Conservation (phyloP, 1,140 invertebrate genomes). For the Drosophila santomea region DNA sequence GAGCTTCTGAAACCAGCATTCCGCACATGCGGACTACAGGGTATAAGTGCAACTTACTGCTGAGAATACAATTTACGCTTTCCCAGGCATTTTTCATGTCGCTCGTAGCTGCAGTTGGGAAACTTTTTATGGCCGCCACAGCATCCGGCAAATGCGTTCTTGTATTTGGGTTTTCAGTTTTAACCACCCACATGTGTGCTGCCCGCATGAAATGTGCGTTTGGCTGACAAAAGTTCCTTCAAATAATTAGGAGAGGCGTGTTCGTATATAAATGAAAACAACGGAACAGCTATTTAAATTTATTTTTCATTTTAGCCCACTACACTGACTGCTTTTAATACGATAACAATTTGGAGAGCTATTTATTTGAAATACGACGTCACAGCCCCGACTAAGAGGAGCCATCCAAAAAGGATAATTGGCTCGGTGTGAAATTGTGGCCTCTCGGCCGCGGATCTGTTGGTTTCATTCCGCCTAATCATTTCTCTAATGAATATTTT, state of each 20-base stretch:
- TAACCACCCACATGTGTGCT: constrained; percentile 22
- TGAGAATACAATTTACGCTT: constrained; percentile 70
- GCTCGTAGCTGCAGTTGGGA: constrained; percentile 42
- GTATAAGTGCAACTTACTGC: constrained; percentile 45
- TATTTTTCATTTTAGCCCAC: too few relatives aligned
- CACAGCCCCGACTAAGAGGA: not conserved
- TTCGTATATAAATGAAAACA: not conserved
- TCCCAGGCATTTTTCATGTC: constrained; percentile 69
- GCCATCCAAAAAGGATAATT: not conserved
- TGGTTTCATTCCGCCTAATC: not conserved
- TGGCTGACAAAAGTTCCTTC: constrained; percentile 58
- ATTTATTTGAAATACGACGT: not conserved
- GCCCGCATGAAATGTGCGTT: constrained; percentile 62
- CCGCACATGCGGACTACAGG: not conserved
- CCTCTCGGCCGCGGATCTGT: not conserved
- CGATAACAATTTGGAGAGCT: too few relatives aligned
- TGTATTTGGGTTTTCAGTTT: constrained; percentile 35
- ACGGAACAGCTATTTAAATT: too few relatives aligned
- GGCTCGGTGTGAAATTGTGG: constrained; percentile 5
- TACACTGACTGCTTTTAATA: too few relatives aligned
- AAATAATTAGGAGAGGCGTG: constrained; percentile 40
- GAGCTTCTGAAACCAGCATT: too few relatives aligned
- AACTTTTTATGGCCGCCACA: constrained; percentile 69
- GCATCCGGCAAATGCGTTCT: constrained; percentile 49
- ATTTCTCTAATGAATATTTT: not conserved